Evolutionary conservation across 1,140 invertebrate species (phyloP), one percentile per base, ranked within the genome.

Genomic region (Alviniconcha marisindica): DNA sequence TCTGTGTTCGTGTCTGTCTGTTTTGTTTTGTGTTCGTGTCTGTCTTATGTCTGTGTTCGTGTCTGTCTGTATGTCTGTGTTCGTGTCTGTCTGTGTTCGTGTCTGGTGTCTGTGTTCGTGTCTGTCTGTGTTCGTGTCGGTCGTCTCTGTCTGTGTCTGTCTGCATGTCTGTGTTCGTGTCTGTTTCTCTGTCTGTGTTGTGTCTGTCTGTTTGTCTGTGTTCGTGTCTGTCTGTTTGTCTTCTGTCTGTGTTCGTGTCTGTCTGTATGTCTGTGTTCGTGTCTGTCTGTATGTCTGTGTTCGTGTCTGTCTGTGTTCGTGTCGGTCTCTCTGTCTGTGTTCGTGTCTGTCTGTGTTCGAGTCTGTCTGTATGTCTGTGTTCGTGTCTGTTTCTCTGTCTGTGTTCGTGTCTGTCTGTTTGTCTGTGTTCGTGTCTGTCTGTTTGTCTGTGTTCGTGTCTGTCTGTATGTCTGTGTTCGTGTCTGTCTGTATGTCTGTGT

Each of bases 251-350:
- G 24, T 48, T 40, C 51, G 42, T 42, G 36, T 74, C 2, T 42
- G 36, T 1, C 14, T 2, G 71, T 2, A 14, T 42, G 36, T 24
- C 36, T 42, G 36, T 2, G 36, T 76, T 40, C 51, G 73, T 74
- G 44, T 48, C 5, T 48, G 44, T 76, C 1, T 51, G 73, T 76
- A 42, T 31, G 24, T 48, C 42, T 76, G 42, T 42, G 36, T 74
- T 2, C 12, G 36, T 1, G 38, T 2, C 36, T 2, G 36, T 42
- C 7, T 24, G 71, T 42, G 36, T 2, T 5, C 51, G 73, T 76
- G 73, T 74, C n/a, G n/a, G n/a, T n/a, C n/a, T n/a, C n/a, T n/a
- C n/a, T 76, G 24, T 51, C 42, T 76, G 73, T 31, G 24, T 48
- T 40, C 51, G 42, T 42, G 36, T 74, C 2, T 42, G 36, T 1